Conservation (phyloP, 2,888 invertebrate genomes). For the Dryobota labecula region DNA sequence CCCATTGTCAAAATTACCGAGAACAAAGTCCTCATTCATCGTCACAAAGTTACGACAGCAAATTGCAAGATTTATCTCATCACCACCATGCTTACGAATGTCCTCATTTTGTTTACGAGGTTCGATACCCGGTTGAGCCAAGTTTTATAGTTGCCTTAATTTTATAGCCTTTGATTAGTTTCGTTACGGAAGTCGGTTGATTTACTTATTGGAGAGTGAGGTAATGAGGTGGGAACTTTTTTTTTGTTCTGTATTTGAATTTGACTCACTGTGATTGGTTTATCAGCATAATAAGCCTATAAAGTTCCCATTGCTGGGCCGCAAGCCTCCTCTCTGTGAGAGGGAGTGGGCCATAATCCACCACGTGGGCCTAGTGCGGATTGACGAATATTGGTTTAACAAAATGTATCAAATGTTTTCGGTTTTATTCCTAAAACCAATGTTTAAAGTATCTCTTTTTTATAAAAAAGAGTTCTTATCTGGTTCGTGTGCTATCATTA, state of each 20-base stretch:
- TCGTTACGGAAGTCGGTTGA: slow-evolving; percentile 47
- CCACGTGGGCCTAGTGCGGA: too few relatives aligned
- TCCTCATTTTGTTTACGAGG: slow-evolving; percentile 68
- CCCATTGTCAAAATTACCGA: slow-evolving; percentile 31
- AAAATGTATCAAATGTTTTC: neutral
- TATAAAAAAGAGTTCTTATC: neutral
- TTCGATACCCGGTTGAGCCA: slow-evolving; percentile 61
- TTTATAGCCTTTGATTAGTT: slow-evolving; percentile 65
- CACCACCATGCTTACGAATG: slow-evolving; percentile 66
- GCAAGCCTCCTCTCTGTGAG: too few relatives aligned
- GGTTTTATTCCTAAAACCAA: neutral
- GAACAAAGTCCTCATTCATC: slow-evolving; percentile 49
- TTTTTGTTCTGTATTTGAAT: neutral
- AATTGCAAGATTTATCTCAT: slow-evolving; percentile 67
- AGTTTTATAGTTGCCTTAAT: slow-evolving; percentile 69
- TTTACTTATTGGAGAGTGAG: slow-evolving; percentile 41
- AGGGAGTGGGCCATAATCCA: too few relatives aligned
- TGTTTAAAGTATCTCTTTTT: neutral
- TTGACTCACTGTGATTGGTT: neutral
- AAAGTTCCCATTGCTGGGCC: too few relatives aligned
- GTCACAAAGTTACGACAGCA: slow-evolving; percentile 53
- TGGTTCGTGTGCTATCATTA: neutral
- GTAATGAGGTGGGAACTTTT: slow-evolving; percentile 30
- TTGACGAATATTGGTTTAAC: neutral
- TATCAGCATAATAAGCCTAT: neutral